Evolutionary conservation across 2,888 invertebrate species (phyloP), one percentile per base, ranked within the genome.

Genomic region (Therioaphis trifolii): DNA sequence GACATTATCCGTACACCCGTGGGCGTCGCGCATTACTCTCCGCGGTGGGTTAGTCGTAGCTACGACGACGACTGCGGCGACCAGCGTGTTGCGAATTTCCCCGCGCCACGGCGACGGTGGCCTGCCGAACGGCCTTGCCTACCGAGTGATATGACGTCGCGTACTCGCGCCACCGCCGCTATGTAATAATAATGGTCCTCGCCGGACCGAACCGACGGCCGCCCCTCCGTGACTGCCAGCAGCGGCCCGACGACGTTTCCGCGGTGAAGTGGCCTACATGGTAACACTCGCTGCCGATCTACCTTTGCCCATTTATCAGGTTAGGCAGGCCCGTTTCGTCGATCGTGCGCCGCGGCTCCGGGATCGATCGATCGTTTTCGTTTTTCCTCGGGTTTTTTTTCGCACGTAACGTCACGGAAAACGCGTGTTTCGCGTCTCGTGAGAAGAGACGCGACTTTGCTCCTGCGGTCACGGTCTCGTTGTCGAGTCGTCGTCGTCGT

Each of bases 41-140:
- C 14, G 14, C 9, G 15, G 71, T 24, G 40, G 71, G 71, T 24
- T 49, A 46, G 79, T n/a, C n/a, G n/a, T n/a, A n/a, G n/a, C n/a
- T n/a, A 15, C 58, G 52, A 21, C 75, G 35, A 35, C 35, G 7
- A 35, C 4, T 35, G 35, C 35, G 58, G 75, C 55, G 21, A 7
- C n/a, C 21, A 0, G 74, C 43, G 27, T 55, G 75, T 55, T 11
- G 76, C 61, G 77, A 43, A 74, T 74, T 74, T 74, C 74, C 55
- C 74, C 74, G 55, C 71, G 43, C 75, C n/a, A 24, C 52, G 7
- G 21, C 7, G 63, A n/a, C 43, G n/a, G 61, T 63, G 63, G 61
- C 80, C 80, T 82, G 72, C 49, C 46, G 63, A 74, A 35, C 80
- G 80, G 80, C 82, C 82, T 82, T 82, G 82, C 82, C 72, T 35